phyloP scores from a whole-genome alignment of 2,113 vertebrate genomes.

The Glaucidium brasilianum region DNA sequence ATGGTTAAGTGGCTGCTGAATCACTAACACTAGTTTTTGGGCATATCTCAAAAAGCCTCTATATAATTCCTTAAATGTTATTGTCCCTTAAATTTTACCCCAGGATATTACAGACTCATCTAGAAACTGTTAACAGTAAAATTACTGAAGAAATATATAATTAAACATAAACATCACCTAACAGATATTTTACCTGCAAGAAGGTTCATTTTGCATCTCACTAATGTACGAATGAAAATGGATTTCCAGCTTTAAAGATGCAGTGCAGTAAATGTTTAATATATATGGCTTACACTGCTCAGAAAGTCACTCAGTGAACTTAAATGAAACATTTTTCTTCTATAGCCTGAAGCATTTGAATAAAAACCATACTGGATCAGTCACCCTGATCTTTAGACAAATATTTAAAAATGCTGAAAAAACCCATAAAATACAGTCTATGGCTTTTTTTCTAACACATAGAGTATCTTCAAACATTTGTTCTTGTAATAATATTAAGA shows the following conservation, averaged over 20 bases:
- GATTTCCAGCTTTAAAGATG: background rate
- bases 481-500: background rate
- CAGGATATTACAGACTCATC: background rate
- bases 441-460: background rate
- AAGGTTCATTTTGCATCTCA: background rate
- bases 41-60: background rate
- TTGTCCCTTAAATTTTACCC: background rate
- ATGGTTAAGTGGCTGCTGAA: background rate
- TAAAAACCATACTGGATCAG: background rate
- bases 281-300: background rate
- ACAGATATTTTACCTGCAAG: background rate
- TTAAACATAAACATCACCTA: background rate
- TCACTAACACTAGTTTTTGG: background rate
- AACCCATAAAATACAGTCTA: accelerated
- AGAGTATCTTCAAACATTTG: background rate
- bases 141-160: background rate
- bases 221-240: background rate
- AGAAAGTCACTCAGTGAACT: background rate
- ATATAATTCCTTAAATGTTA: background rate
- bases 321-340: background rate
- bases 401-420: background rate
- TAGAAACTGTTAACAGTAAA: background rate
- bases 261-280: background rate
- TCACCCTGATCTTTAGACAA: background rate
- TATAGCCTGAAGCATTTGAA: background rate